phyloP scores from a whole-genome alignment of 2,113 vertebrate genomes.

The Cygnus atratus region DNA sequence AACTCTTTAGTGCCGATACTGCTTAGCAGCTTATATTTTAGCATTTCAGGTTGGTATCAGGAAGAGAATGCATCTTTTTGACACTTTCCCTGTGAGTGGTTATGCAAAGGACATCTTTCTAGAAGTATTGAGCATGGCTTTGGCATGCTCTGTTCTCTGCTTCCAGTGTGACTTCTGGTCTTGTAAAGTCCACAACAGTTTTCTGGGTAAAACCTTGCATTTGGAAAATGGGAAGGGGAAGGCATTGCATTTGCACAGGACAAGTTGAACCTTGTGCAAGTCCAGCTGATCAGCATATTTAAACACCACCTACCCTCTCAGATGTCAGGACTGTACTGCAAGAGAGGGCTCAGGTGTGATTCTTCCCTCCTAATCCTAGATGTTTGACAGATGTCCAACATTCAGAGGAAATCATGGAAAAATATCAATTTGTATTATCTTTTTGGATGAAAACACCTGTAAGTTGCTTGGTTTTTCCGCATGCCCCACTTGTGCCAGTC shows the following conservation, averaged over 20 bases:
- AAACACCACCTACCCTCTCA: not conserved
- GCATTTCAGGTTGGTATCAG: not conserved
- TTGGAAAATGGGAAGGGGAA: not conserved
- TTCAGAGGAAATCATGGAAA: not conserved
- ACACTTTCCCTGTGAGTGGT: not conserved
- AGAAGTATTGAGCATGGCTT: not conserved
- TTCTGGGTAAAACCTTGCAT: not conserved
- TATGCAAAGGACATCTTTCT: constrained; percentile 7
- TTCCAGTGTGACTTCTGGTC: not conserved
- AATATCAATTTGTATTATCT: not conserved
- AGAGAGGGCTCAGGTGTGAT: not conserved
- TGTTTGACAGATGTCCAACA: not conserved
- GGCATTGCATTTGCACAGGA: not conserved
- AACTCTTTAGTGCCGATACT: not conserved
- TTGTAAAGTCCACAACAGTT: not conserved
- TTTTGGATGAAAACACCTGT: not conserved
- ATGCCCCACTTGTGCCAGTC: not conserved
- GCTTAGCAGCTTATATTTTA: constrained; percentile 4
- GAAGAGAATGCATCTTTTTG: not conserved
- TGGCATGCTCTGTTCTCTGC: not conserved
- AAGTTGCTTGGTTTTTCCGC: not conserved
- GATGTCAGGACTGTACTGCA: not conserved
- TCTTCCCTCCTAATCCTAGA: not conserved
- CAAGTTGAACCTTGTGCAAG: not conserved
- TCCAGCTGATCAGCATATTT: not conserved